Evolutionary conservation across 1,140 invertebrate genomes (phyloP).

Genomic region (Anoplolepis gracilipes): DNA sequence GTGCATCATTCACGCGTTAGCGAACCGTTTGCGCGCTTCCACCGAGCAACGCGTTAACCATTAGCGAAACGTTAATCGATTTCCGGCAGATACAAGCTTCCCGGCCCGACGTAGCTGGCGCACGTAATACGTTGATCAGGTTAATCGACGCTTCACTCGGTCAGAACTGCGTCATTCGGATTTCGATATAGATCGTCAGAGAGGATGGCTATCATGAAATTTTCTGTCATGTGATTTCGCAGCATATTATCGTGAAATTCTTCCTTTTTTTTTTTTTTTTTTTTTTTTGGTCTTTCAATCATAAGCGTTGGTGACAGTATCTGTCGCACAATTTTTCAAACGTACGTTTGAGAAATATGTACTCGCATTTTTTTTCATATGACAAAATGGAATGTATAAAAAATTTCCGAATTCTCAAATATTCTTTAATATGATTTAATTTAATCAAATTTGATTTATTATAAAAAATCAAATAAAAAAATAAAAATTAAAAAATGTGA

Average conservation of each 20-base stretch:
- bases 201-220: constrained; percentile 10
- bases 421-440: not conserved
- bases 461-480: not conserved
- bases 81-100: constrained; percentile 63
- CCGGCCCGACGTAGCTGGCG: constrained; percentile 68
- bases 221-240: not conserved
- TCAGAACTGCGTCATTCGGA: constrained; percentile 58
- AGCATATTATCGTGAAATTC: not conserved
- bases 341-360: not conserved
- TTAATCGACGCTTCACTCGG: constrained; percentile 74
- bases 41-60: constrained; percentile 58
- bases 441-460: not conserved
- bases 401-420: not conserved
- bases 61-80: constrained; percentile 73
- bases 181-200: constrained; percentile 63
- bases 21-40: no score
- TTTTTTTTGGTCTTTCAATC: not conserved
- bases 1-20: constrained; percentile 17
- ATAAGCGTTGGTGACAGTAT: not conserved
- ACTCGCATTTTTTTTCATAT: not conserved
- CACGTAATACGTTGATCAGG: constrained; percentile 75
- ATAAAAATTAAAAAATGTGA: not conserved
- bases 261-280: no score
- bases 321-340: not conserved
- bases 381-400: not conserved